Base-by-base conservation (phyloP, 2,797 vertebrate genomes). In the Mormyrops attenuatus region DNA sequence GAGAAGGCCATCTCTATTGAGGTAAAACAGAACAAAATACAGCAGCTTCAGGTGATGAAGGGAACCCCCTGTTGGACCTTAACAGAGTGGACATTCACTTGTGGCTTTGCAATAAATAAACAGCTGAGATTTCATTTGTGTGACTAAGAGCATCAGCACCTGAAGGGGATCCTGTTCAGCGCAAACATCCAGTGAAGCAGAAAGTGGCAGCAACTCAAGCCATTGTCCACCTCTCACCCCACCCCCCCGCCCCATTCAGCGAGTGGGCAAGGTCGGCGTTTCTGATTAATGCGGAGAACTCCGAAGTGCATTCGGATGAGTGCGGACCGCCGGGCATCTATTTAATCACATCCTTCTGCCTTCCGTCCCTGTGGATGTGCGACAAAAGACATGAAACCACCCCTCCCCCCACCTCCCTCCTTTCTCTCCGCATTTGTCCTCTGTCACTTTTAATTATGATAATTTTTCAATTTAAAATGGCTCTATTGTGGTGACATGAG, bases 391-490 rank as follows among this genome's bases (percentile, higher is more conserved):
- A 73, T 5, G 66, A 73, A 73, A 38, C 30, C 30, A 6, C 66
- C 30, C 66, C 63, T 69, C 63, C 66, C 63, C 66, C 26, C 17
- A 44, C 13, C 73, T n/a, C 73, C 38, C 73, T 15, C 22, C 73
- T 44, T 44, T 44, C 73, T 44, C 73, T 47, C 38, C 3, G 20
- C 73, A 80, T 80, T 80, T 80, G 73, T 80, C 73, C 73, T 44
- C 34, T 47, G 73, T 80, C 73, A 80, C 34, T 80, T 80, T 80
- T 80, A 80, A 80, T 80, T 80, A 80, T 80, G 73, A 80, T 80
- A 80, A 80, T 80, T 80, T 80, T 80, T 80, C 38, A 80, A 80
- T 80, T 47, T 80, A 80, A 80, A 80, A 80, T 80, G 73, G 73
- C 41, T 80, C 38, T 80, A 41, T 80, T 80, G 73, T 80, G 73